Percentiles rank a stretch among this genome's conserved stretches.
phyloP scores from a whole-genome alignment of 2,113 vertebrate species.

The Chlorodrepanis virens region DNA sequence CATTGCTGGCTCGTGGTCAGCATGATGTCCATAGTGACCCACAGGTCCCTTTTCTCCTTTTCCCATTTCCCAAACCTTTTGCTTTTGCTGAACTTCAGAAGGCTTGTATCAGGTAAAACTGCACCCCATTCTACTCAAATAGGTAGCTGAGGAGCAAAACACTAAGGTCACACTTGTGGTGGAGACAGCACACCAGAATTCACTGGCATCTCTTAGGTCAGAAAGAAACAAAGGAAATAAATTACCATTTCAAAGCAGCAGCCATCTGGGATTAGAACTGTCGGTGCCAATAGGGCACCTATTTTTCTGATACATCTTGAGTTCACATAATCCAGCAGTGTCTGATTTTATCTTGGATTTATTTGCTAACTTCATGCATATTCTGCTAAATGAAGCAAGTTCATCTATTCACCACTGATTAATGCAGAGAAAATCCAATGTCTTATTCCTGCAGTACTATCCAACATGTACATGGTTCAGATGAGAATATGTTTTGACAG shows the following conservation, averaged over 20 bases:
- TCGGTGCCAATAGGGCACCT: background rate
- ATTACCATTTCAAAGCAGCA: background rate
- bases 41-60: background rate
- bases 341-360: background rate
- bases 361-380: background rate
- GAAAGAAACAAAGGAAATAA: background rate
- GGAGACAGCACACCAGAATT: background rate
- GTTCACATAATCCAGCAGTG: background rate
- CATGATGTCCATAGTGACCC: accelerated
- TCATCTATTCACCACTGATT: background rate
- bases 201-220: background rate
- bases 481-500: background rate
- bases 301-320: background rate
- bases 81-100: background rate
- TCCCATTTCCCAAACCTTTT: background rate
- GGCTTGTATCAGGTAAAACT: background rate
- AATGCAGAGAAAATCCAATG: background rate
- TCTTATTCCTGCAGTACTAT: background rate
- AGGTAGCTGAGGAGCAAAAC: background rate
- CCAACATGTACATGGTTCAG: background rate
- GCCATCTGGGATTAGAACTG: background rate
- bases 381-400: background rate
- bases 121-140: accelerated
- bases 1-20: background rate
- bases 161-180: background rate